phyloP scores from a whole-genome alignment of 2,113 vertebrate genomes.

The Azemiops feae region DNA sequence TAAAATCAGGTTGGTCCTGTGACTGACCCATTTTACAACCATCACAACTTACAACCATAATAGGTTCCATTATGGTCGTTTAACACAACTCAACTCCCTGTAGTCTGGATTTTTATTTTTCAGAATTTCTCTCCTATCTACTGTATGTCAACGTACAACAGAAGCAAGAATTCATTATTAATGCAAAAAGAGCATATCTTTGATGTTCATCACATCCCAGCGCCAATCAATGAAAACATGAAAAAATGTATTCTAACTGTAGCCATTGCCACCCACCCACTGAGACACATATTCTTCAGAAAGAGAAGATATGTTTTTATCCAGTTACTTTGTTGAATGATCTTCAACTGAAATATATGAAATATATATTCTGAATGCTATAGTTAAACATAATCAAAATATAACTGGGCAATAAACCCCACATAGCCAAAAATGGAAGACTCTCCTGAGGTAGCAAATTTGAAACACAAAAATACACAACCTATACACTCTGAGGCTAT shows the following conservation, averaged over 20 bases:
- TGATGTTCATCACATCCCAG: background rate
- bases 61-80: background rate
- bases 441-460: slow-evolving; percentile 19
- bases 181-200: background rate
- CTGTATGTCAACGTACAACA: background rate
- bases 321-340: background rate
- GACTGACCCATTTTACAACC: background rate
- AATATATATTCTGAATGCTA: background rate
- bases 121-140: background rate
- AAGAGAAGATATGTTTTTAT: background rate
- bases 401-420: background rate
- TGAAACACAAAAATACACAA: slow-evolving; percentile 5
- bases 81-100: background rate
- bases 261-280: background rate
- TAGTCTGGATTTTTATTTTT: background rate
- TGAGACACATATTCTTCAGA: background rate
- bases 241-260: background rate
- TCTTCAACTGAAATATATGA: background rate
- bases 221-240: background rate
- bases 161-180: background rate
- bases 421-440: background rate
- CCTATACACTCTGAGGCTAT: background rate
- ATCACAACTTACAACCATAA: background rate
- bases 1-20: background rate
- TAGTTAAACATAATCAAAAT: background rate